Conservation (phyloP, 1,140 invertebrate species). For the Zophobas morio region DNA sequence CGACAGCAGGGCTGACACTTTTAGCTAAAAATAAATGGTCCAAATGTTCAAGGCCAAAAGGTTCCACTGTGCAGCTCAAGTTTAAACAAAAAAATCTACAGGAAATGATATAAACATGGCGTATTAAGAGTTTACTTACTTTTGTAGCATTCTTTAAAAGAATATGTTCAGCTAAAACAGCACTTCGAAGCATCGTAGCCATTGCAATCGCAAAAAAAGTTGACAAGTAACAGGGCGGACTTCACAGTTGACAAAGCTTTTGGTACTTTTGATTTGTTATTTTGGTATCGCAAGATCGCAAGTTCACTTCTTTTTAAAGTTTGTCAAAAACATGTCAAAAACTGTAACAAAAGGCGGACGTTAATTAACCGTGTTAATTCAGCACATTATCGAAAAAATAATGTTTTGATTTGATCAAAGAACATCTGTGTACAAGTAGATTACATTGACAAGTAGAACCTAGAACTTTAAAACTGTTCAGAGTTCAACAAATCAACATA, state of each 20-base stretch:
- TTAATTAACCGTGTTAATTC: too few relatives aligned
- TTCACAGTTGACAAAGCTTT: constrained; percentile 20
- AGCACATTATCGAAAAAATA: too few relatives aligned
- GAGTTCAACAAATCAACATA: too few relatives aligned
- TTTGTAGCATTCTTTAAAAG: constrained; percentile 75
- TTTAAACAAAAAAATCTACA: not conserved
- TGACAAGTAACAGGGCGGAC: constrained; percentile 9
- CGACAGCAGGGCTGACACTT: constrained; percentile 22
- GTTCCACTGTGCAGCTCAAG: constrained; percentile 7
- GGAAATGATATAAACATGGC: too few relatives aligned
- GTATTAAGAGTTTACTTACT: constrained; percentile 67
- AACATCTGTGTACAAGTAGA: too few relatives aligned
- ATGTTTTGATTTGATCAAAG: too few relatives aligned
- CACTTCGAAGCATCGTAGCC: constrained; percentile 78
- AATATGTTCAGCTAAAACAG: constrained; percentile 75
- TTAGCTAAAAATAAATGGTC: constrained; percentile 30
- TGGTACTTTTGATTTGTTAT: constrained; percentile 17
- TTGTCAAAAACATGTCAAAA: too few relatives aligned
- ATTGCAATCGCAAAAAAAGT: constrained; percentile 69
- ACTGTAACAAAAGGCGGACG: too few relatives aligned
- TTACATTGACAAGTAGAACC: too few relatives aligned
- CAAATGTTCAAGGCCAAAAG: constrained; percentile 34
- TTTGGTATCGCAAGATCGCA: constrained; percentile 27
- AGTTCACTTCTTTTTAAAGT: too few relatives aligned
- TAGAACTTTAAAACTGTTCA: too few relatives aligned